Evolutionary conservation across 2,113 vertebrate genomes (phyloP).

Genomic region (Hyperoodon ampullatus): DNA sequence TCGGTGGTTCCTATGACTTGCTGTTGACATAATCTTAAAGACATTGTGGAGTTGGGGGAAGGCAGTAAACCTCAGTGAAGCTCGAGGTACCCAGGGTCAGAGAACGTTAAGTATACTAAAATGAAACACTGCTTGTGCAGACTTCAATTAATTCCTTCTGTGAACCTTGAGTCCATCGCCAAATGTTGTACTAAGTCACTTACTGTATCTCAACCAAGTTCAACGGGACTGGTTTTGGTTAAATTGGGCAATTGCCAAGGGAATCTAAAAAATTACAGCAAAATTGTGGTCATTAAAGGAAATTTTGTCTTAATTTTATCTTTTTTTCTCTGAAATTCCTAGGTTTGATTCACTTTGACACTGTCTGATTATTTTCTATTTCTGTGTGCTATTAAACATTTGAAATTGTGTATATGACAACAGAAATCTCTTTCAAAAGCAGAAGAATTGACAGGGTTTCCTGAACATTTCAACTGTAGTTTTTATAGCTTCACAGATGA

Average conservation of each 20-base stretch:
- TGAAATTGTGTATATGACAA: conserved; percentile 9
- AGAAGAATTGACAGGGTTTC: conserved; percentile 48
- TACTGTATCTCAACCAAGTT: neutral
- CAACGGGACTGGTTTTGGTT: conserved; percentile 35
- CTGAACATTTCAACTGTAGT: neutral
- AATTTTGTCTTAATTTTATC: conserved; percentile 67
- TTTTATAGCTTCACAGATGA: neutral
- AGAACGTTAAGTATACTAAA: neutral
- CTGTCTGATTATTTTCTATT: conserved; percentile 42
- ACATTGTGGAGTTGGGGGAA: neutral
- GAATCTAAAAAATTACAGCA: conserved; percentile 37
- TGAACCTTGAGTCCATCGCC: neutral
- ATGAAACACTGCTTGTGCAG: neutral
- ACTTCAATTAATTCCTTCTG: conserved; percentile 28
- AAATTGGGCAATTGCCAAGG: conserved; percentile 24
- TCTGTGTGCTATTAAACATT: conserved; percentile 51
- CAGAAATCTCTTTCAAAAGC: conserved; percentile 53
- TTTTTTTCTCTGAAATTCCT: conserved; percentile 43
- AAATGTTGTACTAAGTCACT: neutral
- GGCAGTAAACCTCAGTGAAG: neutral
- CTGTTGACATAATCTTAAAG: neutral
- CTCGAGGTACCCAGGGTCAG: neutral
- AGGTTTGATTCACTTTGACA: conserved; percentile 40
- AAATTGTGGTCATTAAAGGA: conserved; percentile 68
- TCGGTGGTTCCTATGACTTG: neutral